Base-by-base conservation (phyloP, 2,888 invertebrate genomes). In the Tetropium fuscum region DNA sequence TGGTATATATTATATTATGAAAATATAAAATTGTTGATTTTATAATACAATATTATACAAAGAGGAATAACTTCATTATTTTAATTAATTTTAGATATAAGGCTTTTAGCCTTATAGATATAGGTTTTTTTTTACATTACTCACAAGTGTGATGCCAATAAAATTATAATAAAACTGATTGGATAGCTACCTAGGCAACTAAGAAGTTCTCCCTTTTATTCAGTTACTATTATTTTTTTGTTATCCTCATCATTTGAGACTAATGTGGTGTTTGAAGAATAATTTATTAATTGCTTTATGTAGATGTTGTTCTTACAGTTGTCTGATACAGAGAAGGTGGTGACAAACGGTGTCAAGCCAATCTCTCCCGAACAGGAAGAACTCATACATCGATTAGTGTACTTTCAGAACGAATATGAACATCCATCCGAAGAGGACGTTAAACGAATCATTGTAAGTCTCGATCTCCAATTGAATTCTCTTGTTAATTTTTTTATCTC, bases 361-460 rank as follows among this genome's bases (percentile, higher is more conserved):
- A 87, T 97, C 74, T 92, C 91, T 74, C 87, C 89, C 64, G 95
- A 97, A 83, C 96, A 97, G 83, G 92, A 94, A 84, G 93, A 94
- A 81, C 90, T 98, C 77, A 96, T 98, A 81, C 94, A 95, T 84
- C 91, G 94, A 86, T 90, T 98, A 77, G 96, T 98, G 70, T 93
- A 93, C 87, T 95, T 94, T 85, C 98, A 98, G 84, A 96, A 96
- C 82, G 94, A 95, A 79, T 98, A 94, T 83, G 98, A 98, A 82
- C 94, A 96, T 81, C 98, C 98, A 13, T 93, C 94, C 25, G 94
- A 96, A 76, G 95, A 97, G 74, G 97, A 97, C 83, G 89, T 98
- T 77, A 92, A 92, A 80, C 88, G 94, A 83, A 93, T 97, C 81
- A 88, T 90, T 82, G 90, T 92, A 83, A 82, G 83, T 34, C 34